phyloP scores from a whole-genome alignment of 2,113 vertebrate genomes.

The Oophaga pumilio region DNA sequence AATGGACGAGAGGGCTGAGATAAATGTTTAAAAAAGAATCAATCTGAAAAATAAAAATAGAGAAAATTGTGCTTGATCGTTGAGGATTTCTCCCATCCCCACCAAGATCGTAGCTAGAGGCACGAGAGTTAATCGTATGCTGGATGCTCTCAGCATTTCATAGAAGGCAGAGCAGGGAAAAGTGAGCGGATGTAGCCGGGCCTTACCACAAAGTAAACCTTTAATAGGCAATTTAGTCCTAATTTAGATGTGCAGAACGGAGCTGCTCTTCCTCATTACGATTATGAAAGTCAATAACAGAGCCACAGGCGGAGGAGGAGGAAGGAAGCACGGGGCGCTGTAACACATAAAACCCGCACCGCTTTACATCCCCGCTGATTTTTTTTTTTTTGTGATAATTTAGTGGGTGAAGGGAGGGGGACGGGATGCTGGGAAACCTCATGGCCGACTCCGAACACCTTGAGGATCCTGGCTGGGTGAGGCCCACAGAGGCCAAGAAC shows the following conservation, averaged over 20 bases:
- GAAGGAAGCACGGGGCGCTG: slow-evolving; percentile 20
- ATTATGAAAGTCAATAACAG: slow-evolving; percentile 39
- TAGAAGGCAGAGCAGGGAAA: background rate
- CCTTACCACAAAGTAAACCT: slow-evolving; percentile 42
- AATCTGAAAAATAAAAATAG: too few relatives aligned
- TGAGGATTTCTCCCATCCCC: background rate
- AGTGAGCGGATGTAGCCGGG: slow-evolving; percentile 36
- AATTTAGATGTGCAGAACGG: slow-evolving; percentile 38
- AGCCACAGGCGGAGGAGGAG: slow-evolving; percentile 44
- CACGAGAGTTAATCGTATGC: background rate
- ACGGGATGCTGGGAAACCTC: slow-evolving; percentile 32
- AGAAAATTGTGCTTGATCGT: background rate
- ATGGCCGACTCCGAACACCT: slow-evolving; percentile 24
- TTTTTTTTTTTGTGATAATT: slow-evolving; percentile 68
- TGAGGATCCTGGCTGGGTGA: background rate
- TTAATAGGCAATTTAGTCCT: slow-evolving; percentile 57
- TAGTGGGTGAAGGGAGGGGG: slow-evolving; percentile 9
- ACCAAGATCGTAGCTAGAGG: background rate
- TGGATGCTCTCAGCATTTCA: slow-evolving; percentile 1
- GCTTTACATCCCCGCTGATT: slow-evolving; percentile 66
- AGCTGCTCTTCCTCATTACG: slow-evolving; percentile 46
- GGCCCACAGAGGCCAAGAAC: background rate
- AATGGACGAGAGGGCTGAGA: too few relatives aligned
- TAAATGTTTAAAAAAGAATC: too few relatives aligned
- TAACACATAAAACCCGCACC: slow-evolving; percentile 60